A percentile compares a stretch with the other conserved stretches of the same genome.
Evolutionary conservation across 2,888 invertebrate species (phyloP).

Genomic region (Eurois occulta): DNA sequence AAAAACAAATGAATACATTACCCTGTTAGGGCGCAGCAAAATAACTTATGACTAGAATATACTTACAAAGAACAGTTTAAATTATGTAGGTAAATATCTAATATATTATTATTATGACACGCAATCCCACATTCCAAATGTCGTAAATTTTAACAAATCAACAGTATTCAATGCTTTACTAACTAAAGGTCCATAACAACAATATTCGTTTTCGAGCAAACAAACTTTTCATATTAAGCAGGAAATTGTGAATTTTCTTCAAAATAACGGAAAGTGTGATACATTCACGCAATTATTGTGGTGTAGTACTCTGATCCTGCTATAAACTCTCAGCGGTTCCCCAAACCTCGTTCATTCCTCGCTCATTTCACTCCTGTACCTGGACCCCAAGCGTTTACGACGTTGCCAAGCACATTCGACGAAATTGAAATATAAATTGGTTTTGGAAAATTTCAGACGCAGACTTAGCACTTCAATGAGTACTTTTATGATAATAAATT

Average conservation of each 20-base stretch:
- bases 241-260: background rate
- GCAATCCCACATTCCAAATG: background rate
- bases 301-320: background rate
- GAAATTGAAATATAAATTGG: constrained; percentile 71
- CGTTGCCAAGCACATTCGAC: constrained; percentile 64
- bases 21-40: no score
- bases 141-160: background rate
- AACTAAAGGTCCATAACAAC: no score
- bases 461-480: constrained; percentile 57
- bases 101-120: no score
- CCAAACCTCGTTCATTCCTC: constrained; percentile 32
- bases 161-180: background rate
- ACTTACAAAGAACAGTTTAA: no score
- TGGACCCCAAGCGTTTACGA: constrained; percentile 45
- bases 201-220: background rate
- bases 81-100: no score
- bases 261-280: background rate
- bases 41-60: no score
- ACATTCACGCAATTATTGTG: background rate
- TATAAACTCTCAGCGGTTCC: background rate
- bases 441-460: constrained; percentile 67
- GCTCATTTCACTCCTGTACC: constrained; percentile 24
- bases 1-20: no score
- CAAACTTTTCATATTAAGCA: background rate
- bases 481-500: constrained; percentile 62